Conservation (phyloP, 1,140 invertebrate genomes). For the Papilio aristodemus region DNA sequence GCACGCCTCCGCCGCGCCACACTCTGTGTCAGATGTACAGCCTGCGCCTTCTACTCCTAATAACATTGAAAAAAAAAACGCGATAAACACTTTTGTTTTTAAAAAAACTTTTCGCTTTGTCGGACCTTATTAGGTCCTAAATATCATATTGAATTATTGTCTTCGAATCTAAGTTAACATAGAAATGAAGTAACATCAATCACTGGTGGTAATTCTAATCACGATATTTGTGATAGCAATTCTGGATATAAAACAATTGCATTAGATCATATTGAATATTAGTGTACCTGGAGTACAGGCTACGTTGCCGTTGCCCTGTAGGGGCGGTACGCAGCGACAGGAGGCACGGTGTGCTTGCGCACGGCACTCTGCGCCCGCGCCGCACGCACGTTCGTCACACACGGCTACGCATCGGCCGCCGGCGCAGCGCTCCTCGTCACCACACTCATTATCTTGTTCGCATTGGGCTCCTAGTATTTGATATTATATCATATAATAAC, state of each 20-base stretch:
- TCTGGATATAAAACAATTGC: no score
- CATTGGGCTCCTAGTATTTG: slow-evolving; percentile 82
- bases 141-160: no score
- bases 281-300: slow-evolving; percentile 87
- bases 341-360: slow-evolving; percentile 87
- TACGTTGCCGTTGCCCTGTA: slow-evolving; percentile 89
- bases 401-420: slow-evolving; percentile 88
- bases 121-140: no score
- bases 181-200: no score
- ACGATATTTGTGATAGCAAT: no score
- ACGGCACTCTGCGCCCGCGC: slow-evolving; percentile 88
- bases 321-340: slow-evolving; percentile 88
- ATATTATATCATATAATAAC: slow-evolving; percentile 1
- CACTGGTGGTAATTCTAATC: no score
- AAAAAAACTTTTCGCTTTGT: no score
- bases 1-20: slow-evolving; percentile 88
- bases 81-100: no score
- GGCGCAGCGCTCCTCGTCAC: slow-evolving; percentile 86
- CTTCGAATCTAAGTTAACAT: no score
- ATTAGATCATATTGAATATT: no score
- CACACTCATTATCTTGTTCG: slow-evolving; percentile 79
- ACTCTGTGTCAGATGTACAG: slow-evolving; percentile 87
- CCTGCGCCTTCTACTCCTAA: slow-evolving; percentile 81
- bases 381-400: slow-evolving; percentile 88
- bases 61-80: slow-evolving; percentile 26